These are phyloP conservation scores for Betta splendens DNA, from an alignment of 2,797 vertebrate genomes.

Conservation along the genomic window DNA sequence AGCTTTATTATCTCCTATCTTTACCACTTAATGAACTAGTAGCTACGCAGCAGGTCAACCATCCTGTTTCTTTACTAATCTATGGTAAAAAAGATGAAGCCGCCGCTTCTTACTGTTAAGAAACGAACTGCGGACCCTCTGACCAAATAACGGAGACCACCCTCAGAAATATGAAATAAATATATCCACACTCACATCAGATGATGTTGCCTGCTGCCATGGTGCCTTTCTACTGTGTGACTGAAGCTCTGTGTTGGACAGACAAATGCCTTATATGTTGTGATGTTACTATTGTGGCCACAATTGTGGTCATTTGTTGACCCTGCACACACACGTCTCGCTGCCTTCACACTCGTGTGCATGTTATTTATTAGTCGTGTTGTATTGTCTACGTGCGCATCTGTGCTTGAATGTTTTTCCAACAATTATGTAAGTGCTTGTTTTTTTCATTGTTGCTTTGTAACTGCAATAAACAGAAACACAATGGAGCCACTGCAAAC, in stretches of 20 bases:
- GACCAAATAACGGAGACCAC: not conserved
- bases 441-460: slow-evolving; percentile 44
- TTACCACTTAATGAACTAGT: no score
- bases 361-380: slow-evolving; percentile 28
- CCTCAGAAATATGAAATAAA: not conserved
- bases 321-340: slow-evolving; percentile 2
- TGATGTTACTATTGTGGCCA: not conserved
- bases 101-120: not conserved
- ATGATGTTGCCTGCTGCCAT: not conserved
- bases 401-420: slow-evolving; percentile 26
- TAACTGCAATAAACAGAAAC: slow-evolving; percentile 58
- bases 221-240: not conserved
- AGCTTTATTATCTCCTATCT: no score
- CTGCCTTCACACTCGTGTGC: slow-evolving; percentile 29
- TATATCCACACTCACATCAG: not conserved
- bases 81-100: no score
- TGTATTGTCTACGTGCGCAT: slow-evolving; percentile 3
- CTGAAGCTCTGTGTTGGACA: not conserved
- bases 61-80: not conserved
- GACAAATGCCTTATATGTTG: slow-evolving; percentile 1
- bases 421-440: slow-evolving; percentile 11
- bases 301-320: not conserved
- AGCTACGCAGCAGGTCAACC: not conserved
- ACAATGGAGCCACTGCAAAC: not conserved
- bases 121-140: not conserved